Evolutionary conservation across 2,797 vertebrate species (phyloP), one percentile per base, ranked within the genome.

Genomic region (Urocyon cinereoargenteus): DNA sequence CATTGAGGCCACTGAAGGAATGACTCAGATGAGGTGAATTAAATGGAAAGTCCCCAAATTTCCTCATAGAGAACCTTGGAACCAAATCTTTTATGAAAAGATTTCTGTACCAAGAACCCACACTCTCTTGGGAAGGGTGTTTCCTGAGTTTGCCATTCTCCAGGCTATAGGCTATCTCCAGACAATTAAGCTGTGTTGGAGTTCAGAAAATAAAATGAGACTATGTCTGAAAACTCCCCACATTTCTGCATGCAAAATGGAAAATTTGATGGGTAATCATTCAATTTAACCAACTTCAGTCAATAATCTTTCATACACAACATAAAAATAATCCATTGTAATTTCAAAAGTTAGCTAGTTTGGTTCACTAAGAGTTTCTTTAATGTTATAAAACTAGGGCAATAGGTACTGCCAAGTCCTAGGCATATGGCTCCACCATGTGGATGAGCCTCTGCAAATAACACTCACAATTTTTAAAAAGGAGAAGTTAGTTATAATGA

Each of bases 381-480:
- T 78, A 90, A 57, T 84, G 31, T 70, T 72, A 72, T 55, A 57
- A 93, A 92, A 86, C 26, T 86, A n/a, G 12, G 83, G 53, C 36
- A 61, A 6, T 34, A 18, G 34, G 40, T 36, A 73, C 55, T 88
- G 51, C 87, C n/a, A 40, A 85, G 85, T 70, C 45, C 86, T 68
- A 86, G 66, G 92, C 24, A 61, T 92, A 78, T 75, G 94, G 61
- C 73, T 86, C 85, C 78, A 93, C 85, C 59, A 81, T 91, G 94
- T 94, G 79, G 79, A 78, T 88, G 61, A 89, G 53, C 22, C 59
- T 90, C 83, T 95, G 70, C n/a, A 91, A 95, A 88, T 91, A 62
- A 92, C 53, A 92, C 26, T 88, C 40, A 86, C 31, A 79, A 36
- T 7, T 70, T 86, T 57, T 86, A 57, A 7, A 22, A 93, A 89